Percentiles rank a stretch among this genome's conserved stretches.
Conservation (phyloP, 2,888 invertebrate species). For the Eristalis intricaria region DNA sequence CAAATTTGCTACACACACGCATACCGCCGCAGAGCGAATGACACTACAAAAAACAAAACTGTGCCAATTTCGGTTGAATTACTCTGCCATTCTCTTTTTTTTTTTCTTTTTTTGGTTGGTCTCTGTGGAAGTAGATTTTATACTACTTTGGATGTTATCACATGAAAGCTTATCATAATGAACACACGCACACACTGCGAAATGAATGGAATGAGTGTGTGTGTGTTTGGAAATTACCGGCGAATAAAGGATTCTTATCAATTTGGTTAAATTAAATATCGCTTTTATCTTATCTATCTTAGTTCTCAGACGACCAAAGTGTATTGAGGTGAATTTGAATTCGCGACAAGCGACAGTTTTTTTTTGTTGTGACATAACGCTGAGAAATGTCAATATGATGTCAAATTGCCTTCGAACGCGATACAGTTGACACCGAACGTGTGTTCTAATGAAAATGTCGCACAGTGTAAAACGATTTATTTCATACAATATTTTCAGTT, state of each 20-base stretch:
- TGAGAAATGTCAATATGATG: neutral
- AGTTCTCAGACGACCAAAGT: slow-evolving; percentile 16
- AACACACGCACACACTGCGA: neutral
- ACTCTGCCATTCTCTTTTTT: no score
- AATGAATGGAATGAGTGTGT: neutral
- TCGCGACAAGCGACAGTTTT: neutral
- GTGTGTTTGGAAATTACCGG: slow-evolving; percentile 39
- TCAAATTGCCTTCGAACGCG: neutral
- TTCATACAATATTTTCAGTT: slow-evolving; percentile 1
- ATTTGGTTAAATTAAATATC: slow-evolving; percentile 49
- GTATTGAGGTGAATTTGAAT: slow-evolving; percentile 10
- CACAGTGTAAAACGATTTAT: slow-evolving; percentile 14
- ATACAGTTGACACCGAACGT: neutral
- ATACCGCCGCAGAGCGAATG: neutral
- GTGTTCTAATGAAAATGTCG: slow-evolving; percentile 20
- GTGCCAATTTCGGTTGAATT: slow-evolving; percentile 32
- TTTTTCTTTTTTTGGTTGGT: neutral
- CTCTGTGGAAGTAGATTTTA: neutral
- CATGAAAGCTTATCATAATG: slow-evolving; percentile 13
- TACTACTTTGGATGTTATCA: slow-evolving; percentile 16
- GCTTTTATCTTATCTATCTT: slow-evolving; percentile 45
- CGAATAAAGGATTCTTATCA: slow-evolving; percentile 53
- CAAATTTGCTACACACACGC: slow-evolving; percentile 4
- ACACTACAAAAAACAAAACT: neutral
- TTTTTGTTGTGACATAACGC: neutral